Conservation (phyloP, 2,888 invertebrate species). For the Lobophora halterata region DNA sequence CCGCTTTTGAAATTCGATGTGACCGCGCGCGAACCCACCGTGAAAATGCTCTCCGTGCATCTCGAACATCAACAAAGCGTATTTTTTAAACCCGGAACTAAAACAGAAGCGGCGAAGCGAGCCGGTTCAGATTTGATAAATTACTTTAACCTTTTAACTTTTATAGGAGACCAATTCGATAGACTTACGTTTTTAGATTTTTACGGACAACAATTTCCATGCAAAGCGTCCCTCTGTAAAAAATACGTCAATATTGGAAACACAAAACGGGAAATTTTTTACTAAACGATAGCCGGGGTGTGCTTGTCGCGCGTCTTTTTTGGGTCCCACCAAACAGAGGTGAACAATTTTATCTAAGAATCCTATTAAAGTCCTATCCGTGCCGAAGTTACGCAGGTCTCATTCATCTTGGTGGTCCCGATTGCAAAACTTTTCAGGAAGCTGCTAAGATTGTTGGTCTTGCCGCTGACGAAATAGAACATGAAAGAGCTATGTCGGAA, state of each 20-base stretch:
- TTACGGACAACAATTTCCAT: not conserved
- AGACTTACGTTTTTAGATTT: not conserved
- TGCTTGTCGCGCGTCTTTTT: conserved; percentile 4
- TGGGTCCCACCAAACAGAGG: conserved; percentile 9
- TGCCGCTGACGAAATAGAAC: too few relatives aligned
- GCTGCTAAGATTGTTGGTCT: too few relatives aligned
- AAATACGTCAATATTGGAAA: conserved; percentile 1
- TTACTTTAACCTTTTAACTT: conserved; percentile 2
- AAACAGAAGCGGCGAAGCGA: not conserved
- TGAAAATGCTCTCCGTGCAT: not conserved
- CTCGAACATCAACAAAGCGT: not conserved
- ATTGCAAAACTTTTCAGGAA: too few relatives aligned
- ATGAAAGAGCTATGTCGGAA: too few relatives aligned
- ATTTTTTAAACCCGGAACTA: not conserved
- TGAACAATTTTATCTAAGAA: conserved; percentile 15
- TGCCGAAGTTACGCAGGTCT: too few relatives aligned
- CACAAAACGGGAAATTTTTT: not conserved
- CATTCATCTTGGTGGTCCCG: too few relatives aligned
- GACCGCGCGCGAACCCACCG: conserved; percentile 5
- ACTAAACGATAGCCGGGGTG: not conserved
- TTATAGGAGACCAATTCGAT: not conserved
- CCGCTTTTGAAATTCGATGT: not conserved
- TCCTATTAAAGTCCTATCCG: too few relatives aligned
- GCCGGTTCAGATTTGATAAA: not conserved
- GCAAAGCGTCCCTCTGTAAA: not conserved